Evolutionary conservation across 2,888 invertebrate genomes (phyloP).

Genomic region (Diarsia dahlii): DNA sequence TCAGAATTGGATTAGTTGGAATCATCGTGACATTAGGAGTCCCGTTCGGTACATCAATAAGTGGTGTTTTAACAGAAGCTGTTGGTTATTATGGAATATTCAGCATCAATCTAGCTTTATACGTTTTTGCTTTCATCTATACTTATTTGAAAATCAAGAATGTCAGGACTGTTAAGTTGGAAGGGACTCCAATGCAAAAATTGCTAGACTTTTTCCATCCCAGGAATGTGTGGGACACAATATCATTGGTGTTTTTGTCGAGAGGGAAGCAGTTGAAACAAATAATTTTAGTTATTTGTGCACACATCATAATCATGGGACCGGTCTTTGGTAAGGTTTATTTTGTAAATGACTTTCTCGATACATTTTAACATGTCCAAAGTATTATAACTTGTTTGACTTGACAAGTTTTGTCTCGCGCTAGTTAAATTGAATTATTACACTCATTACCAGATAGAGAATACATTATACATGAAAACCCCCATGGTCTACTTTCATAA

Average conservation of each 20-base stretch:
- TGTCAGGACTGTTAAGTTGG: conserved; percentile 73
- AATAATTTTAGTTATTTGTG: conserved; percentile 81
- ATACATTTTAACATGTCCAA: background rate
- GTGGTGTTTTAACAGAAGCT: conserved; percentile 87
- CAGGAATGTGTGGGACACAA: conserved; percentile 82
- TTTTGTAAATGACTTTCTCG: conserved; percentile 2
- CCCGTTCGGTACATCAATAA: conserved; percentile 88
- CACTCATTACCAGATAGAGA: background rate
- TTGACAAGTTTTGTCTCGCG: conserved; percentile 2
- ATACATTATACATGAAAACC: background rate
- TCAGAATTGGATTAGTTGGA: conserved; percentile 91
- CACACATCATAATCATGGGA: conserved; percentile 85
- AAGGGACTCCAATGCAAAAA: conserved; percentile 75
- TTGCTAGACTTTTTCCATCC: conserved; percentile 81
- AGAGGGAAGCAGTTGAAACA: conserved; percentile 74
- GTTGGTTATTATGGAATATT: conserved; percentile 88
- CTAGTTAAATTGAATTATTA: background rate
- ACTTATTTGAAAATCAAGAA: conserved; percentile 82
- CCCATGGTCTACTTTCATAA: background rate
- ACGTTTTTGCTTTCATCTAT: conserved; percentile 80
- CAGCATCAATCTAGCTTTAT: conserved; percentile 77
- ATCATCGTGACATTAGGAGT: conserved; percentile 88
- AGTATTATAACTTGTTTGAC: background rate
- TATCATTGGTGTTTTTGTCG: conserved; percentile 81
- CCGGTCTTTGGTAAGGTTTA: conserved; percentile 83